These are phyloP conservation scores for Heliconius sara DNA, from an alignment of 2,888 invertebrate species.

Conservation along the genomic window DNA sequence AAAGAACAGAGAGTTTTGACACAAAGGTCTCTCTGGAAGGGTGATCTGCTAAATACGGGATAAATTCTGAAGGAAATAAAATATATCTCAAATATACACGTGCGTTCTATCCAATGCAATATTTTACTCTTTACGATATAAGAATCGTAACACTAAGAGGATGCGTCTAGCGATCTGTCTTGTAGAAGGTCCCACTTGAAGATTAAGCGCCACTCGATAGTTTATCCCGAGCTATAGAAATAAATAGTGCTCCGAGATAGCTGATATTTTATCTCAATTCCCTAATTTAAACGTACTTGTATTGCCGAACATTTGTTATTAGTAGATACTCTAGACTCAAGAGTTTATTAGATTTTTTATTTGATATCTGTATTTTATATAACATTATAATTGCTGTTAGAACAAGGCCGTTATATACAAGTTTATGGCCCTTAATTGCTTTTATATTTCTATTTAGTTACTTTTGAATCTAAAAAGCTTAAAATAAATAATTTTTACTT, in stretches of 20 bases:
- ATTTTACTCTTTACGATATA: not conserved
- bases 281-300: slow-evolving; percentile 43
- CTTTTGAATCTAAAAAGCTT: not conserved
- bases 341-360: not conserved
- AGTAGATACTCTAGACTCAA: slow-evolving; percentile 21
- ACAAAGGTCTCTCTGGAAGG: too few relatives aligned
- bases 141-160: slow-evolving; percentile 18
- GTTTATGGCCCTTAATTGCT: not conserved
- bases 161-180: slow-evolving; percentile 26
- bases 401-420: not conserved
- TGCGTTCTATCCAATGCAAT: not conserved
- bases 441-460: not conserved
- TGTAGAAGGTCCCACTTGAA: slow-evolving; percentile 35
- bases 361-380: not conserved
- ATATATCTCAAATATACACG: not conserved
- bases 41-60: not conserved
- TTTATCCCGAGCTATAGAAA: slow-evolving; percentile 47
- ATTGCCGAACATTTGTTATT: slow-evolving; percentile 44
- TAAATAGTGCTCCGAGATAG: slow-evolving; percentile 46
- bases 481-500: too few relatives aligned
- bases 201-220: slow-evolving; percentile 43
- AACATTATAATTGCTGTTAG: not conserved
- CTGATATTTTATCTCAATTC: slow-evolving; percentile 49
- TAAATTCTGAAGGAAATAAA: not conserved
- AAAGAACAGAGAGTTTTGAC: too few relatives aligned